A percentile compares a stretch with the other conserved stretches of the same genome.
Evolutionary conservation across 2,888 invertebrate species (phyloP).

Genomic region (Leptothorax acervorum): DNA sequence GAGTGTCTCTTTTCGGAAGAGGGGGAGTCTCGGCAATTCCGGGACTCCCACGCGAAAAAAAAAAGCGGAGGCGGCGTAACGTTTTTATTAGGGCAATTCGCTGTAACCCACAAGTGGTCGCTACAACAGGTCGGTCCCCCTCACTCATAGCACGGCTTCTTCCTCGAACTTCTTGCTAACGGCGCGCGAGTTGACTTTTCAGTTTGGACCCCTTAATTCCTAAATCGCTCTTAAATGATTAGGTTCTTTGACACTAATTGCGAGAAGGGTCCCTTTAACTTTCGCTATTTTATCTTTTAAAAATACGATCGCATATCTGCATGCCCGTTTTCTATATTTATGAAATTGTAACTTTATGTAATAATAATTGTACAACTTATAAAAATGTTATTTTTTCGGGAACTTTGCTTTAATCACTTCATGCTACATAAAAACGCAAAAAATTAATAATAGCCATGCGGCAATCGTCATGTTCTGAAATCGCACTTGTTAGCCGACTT

Average conservation of each 20-base stretch:
- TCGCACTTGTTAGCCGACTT: constrained; percentile 63
- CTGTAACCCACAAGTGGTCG: constrained; percentile 80
- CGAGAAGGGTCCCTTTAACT: neutral
- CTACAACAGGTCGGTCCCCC: constrained; percentile 50
- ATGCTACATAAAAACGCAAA: neutral
- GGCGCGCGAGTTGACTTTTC: constrained; percentile 19
- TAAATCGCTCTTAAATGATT: neutral
- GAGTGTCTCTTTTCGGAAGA: constrained; percentile 61
- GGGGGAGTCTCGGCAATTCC: constrained; percentile 44
- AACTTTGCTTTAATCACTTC: neutral
- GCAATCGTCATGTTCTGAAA: constrained; percentile 37
- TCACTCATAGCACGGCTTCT: constrained; percentile 31
- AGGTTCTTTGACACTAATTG: neutral
- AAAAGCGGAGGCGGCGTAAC: constrained; percentile 77
- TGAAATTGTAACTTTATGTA: neutral
- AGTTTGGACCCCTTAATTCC: neutral
- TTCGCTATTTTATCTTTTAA: neutral
- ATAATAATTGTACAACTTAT: neutral
- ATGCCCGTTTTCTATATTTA: neutral
- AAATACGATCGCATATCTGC: neutral
- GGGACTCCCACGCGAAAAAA: constrained; percentile 72
- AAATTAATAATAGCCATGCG: constrained; percentile 11
- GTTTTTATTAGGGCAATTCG: constrained; percentile 84
- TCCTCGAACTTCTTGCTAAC: constrained; percentile 16
- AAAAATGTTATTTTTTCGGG: neutral